These are phyloP conservation scores for Oreochromis tanganicae DNA, from an alignment of 2,113 vertebrate genomes.

Conservation along the genomic window DNA sequence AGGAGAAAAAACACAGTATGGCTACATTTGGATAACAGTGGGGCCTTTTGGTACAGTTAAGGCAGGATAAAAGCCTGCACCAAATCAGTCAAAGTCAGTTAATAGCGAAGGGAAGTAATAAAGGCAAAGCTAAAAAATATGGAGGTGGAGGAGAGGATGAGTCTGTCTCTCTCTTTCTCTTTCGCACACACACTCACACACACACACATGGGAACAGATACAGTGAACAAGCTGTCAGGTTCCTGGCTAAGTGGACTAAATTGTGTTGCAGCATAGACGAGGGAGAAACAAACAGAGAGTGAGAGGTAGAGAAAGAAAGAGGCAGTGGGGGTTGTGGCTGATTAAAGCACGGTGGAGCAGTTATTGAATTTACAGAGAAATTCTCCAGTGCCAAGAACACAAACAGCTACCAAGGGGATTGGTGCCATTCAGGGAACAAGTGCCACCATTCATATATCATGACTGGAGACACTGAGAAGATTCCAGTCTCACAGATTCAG, in stretches of 20 bases:
- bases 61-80: neutral
- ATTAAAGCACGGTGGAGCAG: slow-evolving; percentile 33
- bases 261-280: neutral
- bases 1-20: neutral
- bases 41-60: neutral
- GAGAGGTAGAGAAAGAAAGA: neutral
- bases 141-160: neutral
- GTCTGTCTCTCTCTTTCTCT: neutral
- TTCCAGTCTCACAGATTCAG: neutral
- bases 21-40: neutral
- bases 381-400: slow-evolving; percentile 16
- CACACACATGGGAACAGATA: neutral
- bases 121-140: neutral
- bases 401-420: slow-evolving; percentile 19
- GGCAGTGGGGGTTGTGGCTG: neutral
- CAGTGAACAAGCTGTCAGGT: slow-evolving; percentile 19
- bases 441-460: neutral
- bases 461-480: neutral
- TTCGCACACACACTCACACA: fast-evolving
- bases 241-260: slow-evolving; percentile 20
- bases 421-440: neutral
- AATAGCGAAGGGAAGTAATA: neutral
- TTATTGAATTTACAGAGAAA: slow-evolving; percentile 56
- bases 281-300: neutral
- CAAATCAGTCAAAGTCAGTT: neutral